Conservation (phyloP, 2,888 invertebrate genomes). For the Lasioglossum morio region DNA sequence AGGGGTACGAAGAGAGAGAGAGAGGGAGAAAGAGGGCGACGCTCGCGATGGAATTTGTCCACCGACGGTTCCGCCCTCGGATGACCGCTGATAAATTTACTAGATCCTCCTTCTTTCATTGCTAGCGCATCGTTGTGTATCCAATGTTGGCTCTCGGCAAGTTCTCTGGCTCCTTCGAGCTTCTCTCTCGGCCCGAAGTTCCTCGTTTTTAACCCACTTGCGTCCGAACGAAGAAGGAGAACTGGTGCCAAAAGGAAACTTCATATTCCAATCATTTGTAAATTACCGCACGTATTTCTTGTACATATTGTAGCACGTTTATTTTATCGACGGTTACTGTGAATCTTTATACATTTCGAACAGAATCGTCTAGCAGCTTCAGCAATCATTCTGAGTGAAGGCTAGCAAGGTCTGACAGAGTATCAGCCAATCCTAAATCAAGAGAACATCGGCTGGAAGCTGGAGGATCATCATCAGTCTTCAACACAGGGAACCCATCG, state of each 20-base stretch:
- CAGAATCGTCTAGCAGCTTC: too few species aligned
- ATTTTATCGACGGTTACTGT: background rate
- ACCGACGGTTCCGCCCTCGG: constrained; percentile 81
- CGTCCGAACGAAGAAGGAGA: background rate
- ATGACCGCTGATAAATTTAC: constrained; percentile 84
- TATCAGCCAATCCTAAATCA: background rate
- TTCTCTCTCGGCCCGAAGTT: background rate
- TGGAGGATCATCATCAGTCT: background rate
- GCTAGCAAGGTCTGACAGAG: background rate
- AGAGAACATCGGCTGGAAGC: background rate
- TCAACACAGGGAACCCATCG: background rate
- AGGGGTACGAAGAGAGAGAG: background rate
- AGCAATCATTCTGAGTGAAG: too few species aligned
- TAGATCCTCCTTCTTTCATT: constrained; percentile 74
- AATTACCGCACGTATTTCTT: background rate
- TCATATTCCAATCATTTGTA: background rate
- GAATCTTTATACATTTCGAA: too few species aligned
- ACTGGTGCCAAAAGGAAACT: background rate
- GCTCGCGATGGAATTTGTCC: constrained; percentile 84
- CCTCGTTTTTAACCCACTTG: background rate
- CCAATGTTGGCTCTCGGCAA: constrained; percentile 1
- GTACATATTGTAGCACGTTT: background rate
- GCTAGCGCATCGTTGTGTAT: constrained; percentile 17
- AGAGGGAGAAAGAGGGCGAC: too few species aligned
- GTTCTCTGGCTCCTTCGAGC: background rate